Conservation (phyloP, 1,140 invertebrate species). For the Lordiphosa collinella region DNA sequence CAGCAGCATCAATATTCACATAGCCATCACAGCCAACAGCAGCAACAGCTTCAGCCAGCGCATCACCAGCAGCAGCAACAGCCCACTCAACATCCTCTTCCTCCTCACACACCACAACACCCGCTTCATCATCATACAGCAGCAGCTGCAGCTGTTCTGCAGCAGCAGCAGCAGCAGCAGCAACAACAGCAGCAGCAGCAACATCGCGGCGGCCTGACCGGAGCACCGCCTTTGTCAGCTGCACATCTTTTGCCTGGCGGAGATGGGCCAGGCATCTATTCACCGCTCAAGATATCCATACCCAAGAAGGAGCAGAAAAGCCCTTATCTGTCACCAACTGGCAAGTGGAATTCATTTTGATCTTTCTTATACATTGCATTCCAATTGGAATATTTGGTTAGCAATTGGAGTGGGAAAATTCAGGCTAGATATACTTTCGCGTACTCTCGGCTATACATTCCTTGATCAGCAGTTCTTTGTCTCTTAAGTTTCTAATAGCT, state of each 20-base stretch:
- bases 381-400: conserved; percentile 1
- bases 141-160: conserved; percentile 58
- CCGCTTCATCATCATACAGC: conserved; percentile 63
- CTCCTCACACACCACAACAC: conserved; percentile 53
- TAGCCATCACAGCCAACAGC: conserved; percentile 32
- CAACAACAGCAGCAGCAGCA: conserved; percentile 46
- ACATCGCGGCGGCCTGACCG: conserved; percentile 74
- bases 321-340: conserved; percentile 90
- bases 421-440: too few species aligned
- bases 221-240: conserved; percentile 26
- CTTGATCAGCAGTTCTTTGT: neutral
- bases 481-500: too few species aligned
- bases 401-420: too few species aligned
- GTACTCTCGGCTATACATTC: neutral
- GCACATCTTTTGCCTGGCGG: conserved; percentile 41
- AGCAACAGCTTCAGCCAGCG: conserved; percentile 45
- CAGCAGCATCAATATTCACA: conserved; percentile 33
- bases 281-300: conserved; percentile 79
- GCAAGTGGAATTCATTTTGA: conserved; percentile 55
- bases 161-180: conserved; percentile 61
- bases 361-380: neutral
- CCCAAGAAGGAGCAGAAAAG: conserved; percentile 83
- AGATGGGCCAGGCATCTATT: conserved; percentile 67
- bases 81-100: conserved; percentile 51
- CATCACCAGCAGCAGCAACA: conserved; percentile 50